A percentile compares a stretch with the other conserved stretches of the same genome.
phyloP scores from a whole-genome alignment of 2,888 invertebrate species.

The Drosophila kokeensis region DNA sequence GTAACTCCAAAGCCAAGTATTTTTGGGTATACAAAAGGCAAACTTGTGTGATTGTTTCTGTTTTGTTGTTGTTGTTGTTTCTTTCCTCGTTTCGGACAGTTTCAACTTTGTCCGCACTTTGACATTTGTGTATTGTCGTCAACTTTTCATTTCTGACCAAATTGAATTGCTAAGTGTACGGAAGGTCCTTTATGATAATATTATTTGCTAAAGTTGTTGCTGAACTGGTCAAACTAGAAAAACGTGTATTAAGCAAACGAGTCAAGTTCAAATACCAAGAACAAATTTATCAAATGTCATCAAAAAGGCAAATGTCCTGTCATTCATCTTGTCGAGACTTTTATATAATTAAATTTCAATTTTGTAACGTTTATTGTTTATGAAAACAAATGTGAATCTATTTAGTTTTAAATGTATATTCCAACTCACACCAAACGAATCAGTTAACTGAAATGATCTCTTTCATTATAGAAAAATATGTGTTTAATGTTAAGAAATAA shows the following conservation, averaged over 20 bases:
- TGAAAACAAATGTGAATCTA: not conserved
- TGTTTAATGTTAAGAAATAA: not conserved
- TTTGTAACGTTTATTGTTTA: not conserved
- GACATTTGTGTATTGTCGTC: constrained; percentile 30
- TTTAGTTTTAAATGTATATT: not conserved
- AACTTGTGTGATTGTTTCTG: constrained; percentile 4
- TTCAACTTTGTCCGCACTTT: constrained; percentile 17
- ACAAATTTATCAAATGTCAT: not conserved
- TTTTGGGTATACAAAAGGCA: not conserved
- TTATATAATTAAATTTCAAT: constrained; percentile 8
- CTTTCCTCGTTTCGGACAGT: not conserved
- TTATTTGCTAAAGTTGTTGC: constrained; percentile 47
- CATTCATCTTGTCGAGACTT: not conserved
- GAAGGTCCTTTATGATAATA: constrained; percentile 23
- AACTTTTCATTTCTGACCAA: constrained; percentile 29
- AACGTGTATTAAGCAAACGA: constrained; percentile 1
- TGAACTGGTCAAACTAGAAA: constrained; percentile 30
- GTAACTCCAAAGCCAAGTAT: not conserved
- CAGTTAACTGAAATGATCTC: too few relatives aligned
- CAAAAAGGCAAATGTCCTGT: constrained; percentile 3
- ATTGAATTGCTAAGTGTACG: constrained; percentile 46
- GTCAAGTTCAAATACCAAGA: not conserved
- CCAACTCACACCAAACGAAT: not conserved
- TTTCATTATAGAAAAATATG: not conserved
- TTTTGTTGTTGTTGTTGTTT: constrained; percentile 2